phyloP scores from a whole-genome alignment of 2,113 vertebrate species.

The Prionailurus bengalensis region DNA sequence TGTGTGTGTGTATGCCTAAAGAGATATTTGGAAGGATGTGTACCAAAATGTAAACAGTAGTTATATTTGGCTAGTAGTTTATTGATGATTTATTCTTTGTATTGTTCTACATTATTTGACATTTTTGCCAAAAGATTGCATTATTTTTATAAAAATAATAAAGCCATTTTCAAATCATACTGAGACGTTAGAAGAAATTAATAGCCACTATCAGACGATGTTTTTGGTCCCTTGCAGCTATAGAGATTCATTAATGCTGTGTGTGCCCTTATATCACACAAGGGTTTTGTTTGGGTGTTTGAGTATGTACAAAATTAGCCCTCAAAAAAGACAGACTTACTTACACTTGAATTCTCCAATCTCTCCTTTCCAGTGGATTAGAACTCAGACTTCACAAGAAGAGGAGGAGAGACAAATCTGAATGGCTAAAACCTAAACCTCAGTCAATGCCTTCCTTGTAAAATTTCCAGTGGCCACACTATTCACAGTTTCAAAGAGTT shows the following conservation, averaged over 20 bases:
- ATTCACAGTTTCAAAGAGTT: neutral
- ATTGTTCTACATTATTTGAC: neutral
- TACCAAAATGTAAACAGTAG: neutral
- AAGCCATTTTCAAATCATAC: neutral
- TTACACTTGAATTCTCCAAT: neutral
- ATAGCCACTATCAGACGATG: neutral
- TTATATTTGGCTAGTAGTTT: neutral
- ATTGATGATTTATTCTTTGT: neutral
- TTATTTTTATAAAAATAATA: slow-evolving; percentile 31
- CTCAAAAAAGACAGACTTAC: neutral
- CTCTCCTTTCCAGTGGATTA: neutral
- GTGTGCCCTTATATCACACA: neutral
- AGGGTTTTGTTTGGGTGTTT: neutral
- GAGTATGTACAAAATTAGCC: neutral
- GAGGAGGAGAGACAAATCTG: neutral
- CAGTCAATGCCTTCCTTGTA: neutral
- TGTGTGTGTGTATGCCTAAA: neutral
- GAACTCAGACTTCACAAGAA: neutral
- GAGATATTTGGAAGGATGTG: neutral
- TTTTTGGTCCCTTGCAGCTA: neutral
- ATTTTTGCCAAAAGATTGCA: neutral
- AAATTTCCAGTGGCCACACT: neutral
- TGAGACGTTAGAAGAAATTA: neutral
- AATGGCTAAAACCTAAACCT: neutral
- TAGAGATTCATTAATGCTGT: neutral